Evolutionary conservation across 2,888 invertebrate genomes (phyloP), one percentile per base, ranked within the genome.

Genomic region (Proisotoma minuta): DNA sequence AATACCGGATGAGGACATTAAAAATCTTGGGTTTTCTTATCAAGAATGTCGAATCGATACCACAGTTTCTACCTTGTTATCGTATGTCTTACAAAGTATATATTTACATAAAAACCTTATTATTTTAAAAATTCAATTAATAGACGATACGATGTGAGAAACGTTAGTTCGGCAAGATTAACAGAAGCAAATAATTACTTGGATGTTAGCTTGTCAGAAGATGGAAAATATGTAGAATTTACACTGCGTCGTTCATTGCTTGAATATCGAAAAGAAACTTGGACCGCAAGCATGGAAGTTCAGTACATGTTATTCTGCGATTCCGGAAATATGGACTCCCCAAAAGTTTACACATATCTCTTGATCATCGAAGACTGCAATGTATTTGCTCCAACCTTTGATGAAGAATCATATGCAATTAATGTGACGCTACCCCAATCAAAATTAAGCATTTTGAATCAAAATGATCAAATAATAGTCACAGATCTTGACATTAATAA

Each of bases 341-440:
- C 47, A n/a, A 10, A 18, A 34, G 27, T 28, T 3, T 65, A 60
- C 54, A 69, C 65, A 1, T 66, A 63, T 48, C 22, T 69, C 49
- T 10, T 63, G 2, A 39, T 58, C 1, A 65, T 69, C n/a, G n/a
- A 52, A 20, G 69, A 69, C 48, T 65, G 58, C 5, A 69, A 69
- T 52, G 27, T 62, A 2, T 52, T 63, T 22, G 4, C 20, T 18
- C 69, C 69, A 2, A 8, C 56, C 12, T 65, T 65, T 26, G 23
- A 10, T 12, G 10, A 15, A 12, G 18, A 52, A 10, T 12, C 20
- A 4, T 53, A 48, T 27, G 26, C 40, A 3, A 26, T 56, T 27
- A 56, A 56, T 23, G 12, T 56, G 5, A 39, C 56, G 3, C 23
- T 43, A 12, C 56, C 56, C 2, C 43, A 47, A 47, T 23, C 43